Conservation (phyloP, 2,888 invertebrate species). For the Petrolisthes manimaculis region DNA sequence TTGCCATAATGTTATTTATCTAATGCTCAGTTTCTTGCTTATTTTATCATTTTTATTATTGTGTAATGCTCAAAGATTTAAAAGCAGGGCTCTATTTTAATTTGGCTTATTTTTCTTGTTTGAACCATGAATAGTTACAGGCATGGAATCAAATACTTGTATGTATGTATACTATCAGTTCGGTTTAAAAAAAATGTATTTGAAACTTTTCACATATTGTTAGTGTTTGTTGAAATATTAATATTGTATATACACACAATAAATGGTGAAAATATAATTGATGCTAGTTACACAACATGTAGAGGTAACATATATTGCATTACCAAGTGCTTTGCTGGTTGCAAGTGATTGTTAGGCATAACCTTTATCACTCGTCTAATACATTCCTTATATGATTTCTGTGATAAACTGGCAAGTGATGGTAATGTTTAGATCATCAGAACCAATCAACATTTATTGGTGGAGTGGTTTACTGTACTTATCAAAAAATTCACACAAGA, state of each 20-base stretch:
- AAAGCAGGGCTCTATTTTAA: conserved; percentile 29
- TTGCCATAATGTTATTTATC: no score
- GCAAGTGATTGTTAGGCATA: conserved; percentile 10
- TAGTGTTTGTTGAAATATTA: conserved; percentile 2
- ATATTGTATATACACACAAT: conserved; percentile 22
- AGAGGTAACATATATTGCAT: conserved; percentile 5
- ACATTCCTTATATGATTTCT: conserved; percentile 57
- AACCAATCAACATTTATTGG: not conserved
- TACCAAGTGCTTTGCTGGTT: conserved; percentile 15
- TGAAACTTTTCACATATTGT: conserved; percentile 12
- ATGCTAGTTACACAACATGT: not conserved
- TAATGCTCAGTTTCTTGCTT: conserved; percentile 14
- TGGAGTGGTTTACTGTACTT: not conserved
- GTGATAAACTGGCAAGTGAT: conserved; percentile 39
- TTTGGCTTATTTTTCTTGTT: conserved; percentile 25
- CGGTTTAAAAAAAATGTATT: not conserved
- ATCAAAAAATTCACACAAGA: not conserved
- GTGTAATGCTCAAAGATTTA: conserved; percentile 52
- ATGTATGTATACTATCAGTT: not conserved
- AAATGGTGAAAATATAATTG: not conserved
- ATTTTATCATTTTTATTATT: conserved; percentile 37
- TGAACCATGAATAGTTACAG: conserved; percentile 23
- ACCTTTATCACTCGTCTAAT: conserved; percentile 22
- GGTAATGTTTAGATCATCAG: not conserved
- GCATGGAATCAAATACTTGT: not conserved